A percentile compares a stretch with the other conserved stretches of the same genome.
Evolutionary conservation across 2,888 invertebrate genomes (phyloP).

Genomic region (Protophormia terraenovae): DNA sequence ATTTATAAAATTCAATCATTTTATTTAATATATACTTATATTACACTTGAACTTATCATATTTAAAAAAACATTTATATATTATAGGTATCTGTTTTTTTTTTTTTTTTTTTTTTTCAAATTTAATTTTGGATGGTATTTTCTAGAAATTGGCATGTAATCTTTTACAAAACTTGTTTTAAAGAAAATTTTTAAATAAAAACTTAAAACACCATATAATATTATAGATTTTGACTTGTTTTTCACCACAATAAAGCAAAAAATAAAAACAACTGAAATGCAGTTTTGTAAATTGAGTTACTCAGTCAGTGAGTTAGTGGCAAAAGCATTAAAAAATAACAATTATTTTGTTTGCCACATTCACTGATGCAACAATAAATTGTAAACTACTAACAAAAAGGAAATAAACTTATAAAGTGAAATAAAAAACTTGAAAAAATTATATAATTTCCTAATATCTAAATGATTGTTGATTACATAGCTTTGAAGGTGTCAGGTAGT

Average conservation of each 20-base stretch:
- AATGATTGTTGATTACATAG: background rate
- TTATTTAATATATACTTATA: too few relatives aligned
- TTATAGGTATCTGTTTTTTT: background rate
- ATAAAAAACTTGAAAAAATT: conserved; percentile 4
- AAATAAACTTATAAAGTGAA: background rate
- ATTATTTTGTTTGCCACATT: conserved; percentile 26
- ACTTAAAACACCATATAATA: background rate
- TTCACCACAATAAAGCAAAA: background rate
- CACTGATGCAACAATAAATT: conserved; percentile 44
- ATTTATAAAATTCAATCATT: too few relatives aligned
- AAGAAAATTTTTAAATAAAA: conserved; percentile 20
- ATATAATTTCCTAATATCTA: conserved; percentile 43
- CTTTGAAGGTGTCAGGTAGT: background rate
- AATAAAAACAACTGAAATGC: conserved; percentile 18
- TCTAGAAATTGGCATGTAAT: conserved; percentile 37
- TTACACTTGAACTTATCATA: background rate
- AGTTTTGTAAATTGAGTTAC: conserved; percentile 39
- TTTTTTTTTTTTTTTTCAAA: background rate
- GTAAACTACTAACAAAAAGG: conserved; percentile 5
- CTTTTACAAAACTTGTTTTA: conserved; percentile 42
- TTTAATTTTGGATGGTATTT: background rate
- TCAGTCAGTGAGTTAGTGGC: conserved; percentile 53
- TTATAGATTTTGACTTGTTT: conserved; percentile 18
- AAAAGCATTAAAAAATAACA: background rate
- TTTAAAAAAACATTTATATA: background rate